Base-by-base conservation (phyloP, 1,140 invertebrate species). In the Hirudo medicinalis region DNA sequence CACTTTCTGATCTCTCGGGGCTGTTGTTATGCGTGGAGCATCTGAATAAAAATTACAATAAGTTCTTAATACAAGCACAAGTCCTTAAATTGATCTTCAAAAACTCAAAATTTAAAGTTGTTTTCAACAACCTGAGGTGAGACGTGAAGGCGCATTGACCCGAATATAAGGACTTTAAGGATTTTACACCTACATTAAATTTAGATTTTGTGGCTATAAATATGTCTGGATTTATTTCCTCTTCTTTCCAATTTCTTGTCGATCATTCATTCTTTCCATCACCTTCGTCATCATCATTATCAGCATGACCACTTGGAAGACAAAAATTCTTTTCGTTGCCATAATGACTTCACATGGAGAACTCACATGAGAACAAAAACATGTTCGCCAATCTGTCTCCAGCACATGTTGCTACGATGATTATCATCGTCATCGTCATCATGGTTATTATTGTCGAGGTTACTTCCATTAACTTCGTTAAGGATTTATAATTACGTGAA, bases 1-100 rank as follows among this genome's bases (percentile, higher is more conserved):
- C 43, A 96, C 94, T 71, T 76, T 78, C 71, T 76, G 75, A 70
- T 76, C 76, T 63, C 74, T 77, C 67, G 79, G 79, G 29, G 57
- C 29, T 22, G 22, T 63, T 8, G 57, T 25, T 63, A 32, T 22
- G 9, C 57, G 29, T 15, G 22, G 57, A n/a, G 29, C 2, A 63
- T 32, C 22, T 63, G 57, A 25, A 63, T 13, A 63, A 22, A 32
- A 25, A 32, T 63, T 3, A 63, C 20, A 11, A 63, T 15, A 32
- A 13, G 29, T 63, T 25, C 55, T n/a, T 22, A 60, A 22, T 6
- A 5, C 20, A 60, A 60, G 55, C 55, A 27, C 27, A 15, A 60
- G 15, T 6, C 15, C 1, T 25, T 63, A 22, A 63, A 63, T 0
- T 25, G 32, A 36, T 36, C 6, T 36, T 36, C 11, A 63, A n/a